These are phyloP conservation scores for Drosophila erecta DNA, from an alignment of 1,140 invertebrate genomes.

Conservation along the genomic window DNA sequence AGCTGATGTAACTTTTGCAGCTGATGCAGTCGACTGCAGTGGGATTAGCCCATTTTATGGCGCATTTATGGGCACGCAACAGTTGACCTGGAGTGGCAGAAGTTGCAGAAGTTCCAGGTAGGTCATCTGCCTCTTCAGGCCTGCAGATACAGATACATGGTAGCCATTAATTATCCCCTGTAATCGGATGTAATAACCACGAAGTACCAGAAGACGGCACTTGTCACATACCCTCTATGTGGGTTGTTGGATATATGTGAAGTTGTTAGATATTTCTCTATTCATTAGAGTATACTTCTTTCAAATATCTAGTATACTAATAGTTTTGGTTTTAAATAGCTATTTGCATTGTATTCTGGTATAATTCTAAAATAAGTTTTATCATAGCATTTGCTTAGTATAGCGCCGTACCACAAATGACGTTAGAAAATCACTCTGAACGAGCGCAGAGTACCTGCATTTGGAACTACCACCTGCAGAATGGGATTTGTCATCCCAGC, in stretches of 20 bases:
- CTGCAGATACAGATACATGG: background rate
- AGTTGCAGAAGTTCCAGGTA: conserved; percentile 39
- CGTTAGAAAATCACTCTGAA: background rate
- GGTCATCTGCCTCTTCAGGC: conserved; percentile 1
- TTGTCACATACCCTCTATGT: background rate
- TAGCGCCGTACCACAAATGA: background rate
- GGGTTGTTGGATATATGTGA: no score
- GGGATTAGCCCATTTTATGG: conserved; percentile 67
- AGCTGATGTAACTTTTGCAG: conserved; percentile 71
- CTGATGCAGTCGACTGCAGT: conserved; percentile 26
- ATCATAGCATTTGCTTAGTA: no score
- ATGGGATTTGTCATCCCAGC: background rate
- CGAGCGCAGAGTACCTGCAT: background rate
- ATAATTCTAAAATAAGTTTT: no score
- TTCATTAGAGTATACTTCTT: no score
- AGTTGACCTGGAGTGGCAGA: conserved; percentile 22
- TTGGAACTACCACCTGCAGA: background rate
- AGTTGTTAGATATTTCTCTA: background rate
- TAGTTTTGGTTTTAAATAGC: no score
- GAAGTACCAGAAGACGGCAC: background rate
- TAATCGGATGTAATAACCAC: background rate
- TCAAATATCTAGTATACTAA: no score
- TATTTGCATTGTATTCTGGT: no score
- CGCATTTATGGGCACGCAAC: conserved; percentile 71
- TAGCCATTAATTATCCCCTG: background rate